Evolutionary conservation across 2,113 vertebrate species (phyloP).

Genomic region (Cephalophus harveyi): DNA sequence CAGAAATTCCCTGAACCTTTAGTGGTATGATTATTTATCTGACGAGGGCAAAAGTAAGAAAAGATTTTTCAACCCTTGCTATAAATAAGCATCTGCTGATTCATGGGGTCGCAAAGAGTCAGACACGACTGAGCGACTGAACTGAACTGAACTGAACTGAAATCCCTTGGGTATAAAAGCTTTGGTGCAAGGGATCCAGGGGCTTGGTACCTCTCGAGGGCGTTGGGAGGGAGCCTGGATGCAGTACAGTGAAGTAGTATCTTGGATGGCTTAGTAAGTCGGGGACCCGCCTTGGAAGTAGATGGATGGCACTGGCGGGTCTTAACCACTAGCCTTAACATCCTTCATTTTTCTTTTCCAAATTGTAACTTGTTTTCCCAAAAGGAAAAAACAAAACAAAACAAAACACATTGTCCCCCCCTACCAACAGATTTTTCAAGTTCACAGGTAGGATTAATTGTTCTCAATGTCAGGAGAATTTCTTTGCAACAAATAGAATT

Average conservation of each 20-base stretch:
- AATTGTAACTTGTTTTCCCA: not conserved
- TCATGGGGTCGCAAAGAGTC: too few relatives aligned
- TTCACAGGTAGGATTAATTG: not conserved
- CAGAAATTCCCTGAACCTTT: not conserved
- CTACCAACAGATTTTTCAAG: not conserved
- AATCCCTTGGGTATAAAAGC: not conserved
- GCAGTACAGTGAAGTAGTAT: fast-evolving
- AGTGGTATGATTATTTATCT: not conserved
- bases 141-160: not conserved
- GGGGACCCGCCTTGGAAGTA: too few relatives aligned
- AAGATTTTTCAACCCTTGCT: not conserved
- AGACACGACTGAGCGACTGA: too few relatives aligned
- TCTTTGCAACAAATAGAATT: not conserved
- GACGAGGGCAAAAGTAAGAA: not conserved
- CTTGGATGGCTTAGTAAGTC: not conserved
- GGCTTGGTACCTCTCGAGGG: not conserved
- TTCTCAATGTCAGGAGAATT: not conserved
- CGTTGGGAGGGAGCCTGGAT: not conserved
- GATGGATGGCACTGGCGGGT: not conserved
- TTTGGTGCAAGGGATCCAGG: not conserved
- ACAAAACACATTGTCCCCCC: not conserved
- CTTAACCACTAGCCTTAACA: not conserved
- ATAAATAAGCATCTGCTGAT: not conserved
- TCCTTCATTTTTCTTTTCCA: not conserved
- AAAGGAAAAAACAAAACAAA: not conserved